phyloP scores from a whole-genome alignment of 64 coral and sea anemone genomes.

The Actinia equina region DNA sequence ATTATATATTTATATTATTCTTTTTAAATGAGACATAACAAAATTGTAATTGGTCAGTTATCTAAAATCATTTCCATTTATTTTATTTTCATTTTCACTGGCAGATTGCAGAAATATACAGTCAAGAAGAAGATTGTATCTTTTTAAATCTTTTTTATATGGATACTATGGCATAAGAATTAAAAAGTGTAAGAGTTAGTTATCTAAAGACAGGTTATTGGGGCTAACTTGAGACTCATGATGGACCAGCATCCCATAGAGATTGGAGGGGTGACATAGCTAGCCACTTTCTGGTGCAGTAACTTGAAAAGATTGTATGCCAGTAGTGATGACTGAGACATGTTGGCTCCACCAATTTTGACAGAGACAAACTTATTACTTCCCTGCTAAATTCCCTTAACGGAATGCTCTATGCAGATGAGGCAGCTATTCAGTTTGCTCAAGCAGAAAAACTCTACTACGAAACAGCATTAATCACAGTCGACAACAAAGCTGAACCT shows the following conservation, averaged over 20 bases:
- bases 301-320: no score
- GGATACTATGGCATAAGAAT: background rate
- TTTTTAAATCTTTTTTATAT: constrained; percentile 16
- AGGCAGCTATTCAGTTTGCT: constrained; percentile 92
- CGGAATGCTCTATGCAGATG: constrained; percentile 40
- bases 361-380: no score
- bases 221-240: no score
- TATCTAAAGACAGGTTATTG: no score
- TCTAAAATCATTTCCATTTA: background rate
- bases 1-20: no score
- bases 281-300: no score
- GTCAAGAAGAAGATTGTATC: constrained; percentile 94
- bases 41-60: background rate
- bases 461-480: constrained; percentile 90
- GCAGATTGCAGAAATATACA: constrained; percentile 96
- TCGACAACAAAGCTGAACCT: constrained; percentile 31
- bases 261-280: no score
- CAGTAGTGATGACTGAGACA: no score
- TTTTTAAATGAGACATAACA: background rate
- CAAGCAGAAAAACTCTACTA: constrained; percentile 99
- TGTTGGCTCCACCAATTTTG: no score
- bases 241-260: no score
- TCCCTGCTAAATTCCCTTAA: background rate
- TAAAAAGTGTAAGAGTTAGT: background rate
- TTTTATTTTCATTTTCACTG: background rate